Conservation (phyloP, 2,797 vertebrate genomes). For the Aselliscus stoliczkanus region DNA sequence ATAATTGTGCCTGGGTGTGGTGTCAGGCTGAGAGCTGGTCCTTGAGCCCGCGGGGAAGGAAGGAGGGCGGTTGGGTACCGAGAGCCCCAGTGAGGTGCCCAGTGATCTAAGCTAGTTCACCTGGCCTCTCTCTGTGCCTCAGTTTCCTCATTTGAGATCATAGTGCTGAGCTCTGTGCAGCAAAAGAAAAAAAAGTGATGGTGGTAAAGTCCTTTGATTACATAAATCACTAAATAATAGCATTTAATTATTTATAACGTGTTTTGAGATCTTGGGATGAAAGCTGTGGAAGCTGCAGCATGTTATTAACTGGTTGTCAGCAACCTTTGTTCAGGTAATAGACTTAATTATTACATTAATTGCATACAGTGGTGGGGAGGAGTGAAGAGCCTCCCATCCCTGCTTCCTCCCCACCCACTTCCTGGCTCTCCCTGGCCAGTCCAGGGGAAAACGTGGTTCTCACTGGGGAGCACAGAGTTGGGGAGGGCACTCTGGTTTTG, state of each 20-base stretch:
- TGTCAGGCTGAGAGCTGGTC: neutral
- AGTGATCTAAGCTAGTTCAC: neutral
- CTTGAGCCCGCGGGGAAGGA: neutral
- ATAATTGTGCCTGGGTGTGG: neutral
- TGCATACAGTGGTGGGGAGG: conserved; percentile 16
- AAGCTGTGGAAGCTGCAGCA: neutral
- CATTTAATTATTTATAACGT: conserved; percentile 64
- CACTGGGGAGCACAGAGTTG: neutral
- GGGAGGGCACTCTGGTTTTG: neutral
- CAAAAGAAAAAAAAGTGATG: neutral
- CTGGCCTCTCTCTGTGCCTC: neutral
- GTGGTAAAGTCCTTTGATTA: conserved; percentile 41
- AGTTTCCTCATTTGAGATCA: neutral
- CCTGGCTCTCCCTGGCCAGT: neutral
- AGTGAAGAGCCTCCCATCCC: neutral
- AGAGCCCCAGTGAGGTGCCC: neutral
- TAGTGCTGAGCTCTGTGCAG: neutral
- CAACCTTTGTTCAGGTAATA: conserved; percentile 64
- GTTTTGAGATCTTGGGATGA: conserved; percentile 62
- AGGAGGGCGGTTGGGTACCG: neutral
- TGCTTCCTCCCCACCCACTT: neutral
- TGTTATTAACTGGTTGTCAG: conserved; percentile 55
- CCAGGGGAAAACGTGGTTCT: neutral
- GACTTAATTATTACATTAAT: conserved; percentile 62
- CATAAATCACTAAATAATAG: conserved; percentile 64